These are phyloP conservation scores for Drosophila oshimai DNA, from an alignment of 1,140 invertebrate species.

Conservation along the genomic window DNA sequence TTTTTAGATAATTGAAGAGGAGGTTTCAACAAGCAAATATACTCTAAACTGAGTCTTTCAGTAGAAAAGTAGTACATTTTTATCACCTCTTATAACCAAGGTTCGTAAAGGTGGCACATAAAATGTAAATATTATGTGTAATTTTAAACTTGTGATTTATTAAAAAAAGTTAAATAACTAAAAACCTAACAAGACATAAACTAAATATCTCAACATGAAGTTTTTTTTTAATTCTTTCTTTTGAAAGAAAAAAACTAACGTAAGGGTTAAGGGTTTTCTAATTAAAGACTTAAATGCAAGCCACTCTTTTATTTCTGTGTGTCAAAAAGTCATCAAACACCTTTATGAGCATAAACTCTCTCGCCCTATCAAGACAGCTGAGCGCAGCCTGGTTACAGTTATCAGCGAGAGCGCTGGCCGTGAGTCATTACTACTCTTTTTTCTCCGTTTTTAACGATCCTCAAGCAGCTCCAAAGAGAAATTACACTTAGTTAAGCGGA, in stretches of 20 bases:
- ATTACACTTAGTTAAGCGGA: slow-evolving; percentile 15
- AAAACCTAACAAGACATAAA: too few relatives aligned
- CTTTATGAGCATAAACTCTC: too few relatives aligned
- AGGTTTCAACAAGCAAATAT: neutral
- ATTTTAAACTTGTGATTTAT: neutral
- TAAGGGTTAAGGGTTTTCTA: too few relatives aligned
- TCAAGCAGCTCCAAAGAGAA: slow-evolving; percentile 7
- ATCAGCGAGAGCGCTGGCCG: slow-evolving; percentile 35
- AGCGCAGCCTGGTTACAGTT: slow-evolving; percentile 39
- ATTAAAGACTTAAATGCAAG: too few relatives aligned
- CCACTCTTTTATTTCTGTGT: too few relatives aligned
- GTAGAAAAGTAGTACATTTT: neutral
- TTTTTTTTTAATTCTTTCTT: too few relatives aligned
- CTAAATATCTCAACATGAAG: too few relatives aligned
- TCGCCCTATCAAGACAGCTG: neutral
- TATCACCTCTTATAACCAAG: too few relatives aligned
- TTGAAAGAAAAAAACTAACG: slow-evolving; percentile 13
- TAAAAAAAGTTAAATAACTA: too few relatives aligned
- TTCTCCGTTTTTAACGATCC: slow-evolving; percentile 28
- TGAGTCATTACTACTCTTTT: slow-evolving; percentile 52
- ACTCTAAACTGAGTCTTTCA: neutral
- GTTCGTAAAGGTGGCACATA: too few relatives aligned
- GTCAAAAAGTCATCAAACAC: slow-evolving; percentile 21
- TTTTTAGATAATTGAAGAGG: neutral
- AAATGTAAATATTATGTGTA: too few relatives aligned